A percentile compares a stretch with the other conserved stretches of the same genome.
phyloP scores from a whole-genome alignment of 2,888 invertebrate genomes.

The Agrochola lychnidis region DNA sequence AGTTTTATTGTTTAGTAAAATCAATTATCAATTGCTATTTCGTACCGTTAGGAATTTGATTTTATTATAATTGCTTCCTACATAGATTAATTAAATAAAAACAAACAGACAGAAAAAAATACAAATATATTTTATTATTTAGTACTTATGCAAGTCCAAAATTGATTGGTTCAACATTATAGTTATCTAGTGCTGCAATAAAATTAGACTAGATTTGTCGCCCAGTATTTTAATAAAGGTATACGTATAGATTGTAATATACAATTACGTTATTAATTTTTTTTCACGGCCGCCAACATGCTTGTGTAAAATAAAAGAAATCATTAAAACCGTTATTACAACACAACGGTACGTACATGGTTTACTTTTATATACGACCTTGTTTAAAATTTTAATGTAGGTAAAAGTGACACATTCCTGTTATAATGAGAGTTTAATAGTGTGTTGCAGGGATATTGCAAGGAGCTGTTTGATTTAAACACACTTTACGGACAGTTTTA shows the following conservation, averaged over 20 bases:
- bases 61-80: constrained; percentile 11
- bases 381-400: constrained; percentile 54
- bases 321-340: constrained; percentile 69
- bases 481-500: constrained; percentile 20
- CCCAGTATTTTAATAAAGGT: constrained; percentile 31
- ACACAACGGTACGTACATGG: constrained; percentile 61
- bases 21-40: neutral
- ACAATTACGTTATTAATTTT: constrained; percentile 59
- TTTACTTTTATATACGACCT: constrained; percentile 61
- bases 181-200: constrained; percentile 35
- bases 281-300: constrained; percentile 55
- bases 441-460: constrained; percentile 45
- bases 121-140: constrained; percentile 3
- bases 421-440: constrained; percentile 55
- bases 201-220: constrained; percentile 52
- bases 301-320: constrained; percentile 67
- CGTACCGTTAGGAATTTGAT: neutral
- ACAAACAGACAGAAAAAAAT: constrained; percentile 32
- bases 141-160: constrained; percentile 17
- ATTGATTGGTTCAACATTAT: constrained; percentile 47
- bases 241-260: constrained; percentile 46
- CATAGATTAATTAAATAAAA: constrained; percentile 14
- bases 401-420: constrained; percentile 65
- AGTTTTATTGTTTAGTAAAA: constrained; percentile 4
- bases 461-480: constrained; percentile 43